Evolutionary conservation across 1,140 invertebrate species (phyloP).

Genomic region (Trachymyrmex cornetzi): DNA sequence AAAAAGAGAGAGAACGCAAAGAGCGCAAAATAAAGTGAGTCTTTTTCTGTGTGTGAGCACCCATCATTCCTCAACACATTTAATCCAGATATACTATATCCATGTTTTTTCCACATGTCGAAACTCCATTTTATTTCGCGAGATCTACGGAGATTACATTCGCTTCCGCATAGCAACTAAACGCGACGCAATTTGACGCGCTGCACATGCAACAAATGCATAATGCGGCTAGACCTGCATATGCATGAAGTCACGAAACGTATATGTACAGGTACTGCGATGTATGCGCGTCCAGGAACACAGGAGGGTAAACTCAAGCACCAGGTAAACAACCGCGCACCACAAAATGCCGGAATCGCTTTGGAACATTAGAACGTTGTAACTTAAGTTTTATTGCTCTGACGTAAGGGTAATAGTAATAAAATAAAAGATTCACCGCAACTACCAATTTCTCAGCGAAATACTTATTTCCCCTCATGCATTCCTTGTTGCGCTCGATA

Average conservation of each 20-base stretch:
- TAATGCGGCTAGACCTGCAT: constrained; percentile 66
- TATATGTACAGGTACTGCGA: constrained; percentile 15
- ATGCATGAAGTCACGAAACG: constrained; percentile 62
- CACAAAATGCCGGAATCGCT: constrained; percentile 35
- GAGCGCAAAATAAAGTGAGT: too few relatives aligned
- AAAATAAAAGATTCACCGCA: constrained; percentile 12
- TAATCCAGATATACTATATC: too few relatives aligned
- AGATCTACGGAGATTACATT: constrained; percentile 45
- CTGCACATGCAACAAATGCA: constrained; percentile 75
- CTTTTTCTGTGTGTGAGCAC: too few relatives aligned
- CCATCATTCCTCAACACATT: too few relatives aligned
- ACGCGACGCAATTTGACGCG: constrained; percentile 60
- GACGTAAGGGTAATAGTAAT: not conserved
- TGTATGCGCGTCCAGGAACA: constrained; percentile 34
- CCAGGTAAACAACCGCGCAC: constrained; percentile 29
- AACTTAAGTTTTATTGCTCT: constrained; percentile 42
- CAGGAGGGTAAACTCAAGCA: constrained; percentile 54
- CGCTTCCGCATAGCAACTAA: constrained; percentile 19
- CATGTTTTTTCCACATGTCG: not conserved
- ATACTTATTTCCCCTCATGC: not conserved
- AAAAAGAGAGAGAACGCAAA: too few relatives aligned
- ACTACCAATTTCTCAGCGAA: not conserved
- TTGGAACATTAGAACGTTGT: constrained; percentile 35
- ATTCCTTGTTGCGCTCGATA: not conserved
- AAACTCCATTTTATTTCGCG: constrained; percentile 25